phyloP scores from a whole-genome alignment of 2,888 invertebrate genomes.

The Plebejus anna region DNA sequence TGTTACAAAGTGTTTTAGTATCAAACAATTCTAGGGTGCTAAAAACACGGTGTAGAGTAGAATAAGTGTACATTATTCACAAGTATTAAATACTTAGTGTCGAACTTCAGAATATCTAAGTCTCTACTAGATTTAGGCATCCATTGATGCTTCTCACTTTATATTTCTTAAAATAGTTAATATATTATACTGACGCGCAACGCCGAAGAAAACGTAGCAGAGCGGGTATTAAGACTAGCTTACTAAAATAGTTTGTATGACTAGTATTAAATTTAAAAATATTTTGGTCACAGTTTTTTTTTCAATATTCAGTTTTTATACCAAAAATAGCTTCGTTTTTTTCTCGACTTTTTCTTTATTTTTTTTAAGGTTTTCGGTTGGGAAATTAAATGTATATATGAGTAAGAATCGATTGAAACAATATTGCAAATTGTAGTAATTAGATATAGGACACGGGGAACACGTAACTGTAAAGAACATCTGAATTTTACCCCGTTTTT shows the following conservation, averaged over 20 bases:
- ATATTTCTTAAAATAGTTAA: neutral
- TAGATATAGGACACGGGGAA: neutral
- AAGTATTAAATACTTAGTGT: neutral
- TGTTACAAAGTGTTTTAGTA: neutral
- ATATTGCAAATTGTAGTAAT: neutral
- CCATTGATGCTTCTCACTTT: neutral
- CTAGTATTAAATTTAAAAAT: neutral
- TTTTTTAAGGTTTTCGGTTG: neutral
- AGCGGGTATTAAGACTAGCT: neutral
- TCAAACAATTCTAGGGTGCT: neutral
- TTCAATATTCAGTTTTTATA: too few species aligned
- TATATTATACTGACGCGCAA: neutral
- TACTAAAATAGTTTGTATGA: neutral
- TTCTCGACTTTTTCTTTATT: too few species aligned
- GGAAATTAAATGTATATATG: neutral
- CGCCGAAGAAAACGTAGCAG: neutral
- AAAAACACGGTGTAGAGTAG: neutral
- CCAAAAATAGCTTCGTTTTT: too few species aligned
- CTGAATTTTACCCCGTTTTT: slow-evolving; percentile 32
- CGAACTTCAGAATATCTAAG: neutral
- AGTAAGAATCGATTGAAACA: neutral
- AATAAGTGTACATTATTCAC: slow-evolving; percentile 6
- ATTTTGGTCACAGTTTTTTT: neutral
- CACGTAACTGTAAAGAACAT: slow-evolving; percentile 33
- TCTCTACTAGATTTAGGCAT: neutral